Percentiles rank a stretch among this genome's conserved stretches.
phyloP scores from a whole-genome alignment of 2,888 invertebrate genomes.

The Sarcophaga caerulescens region DNA sequence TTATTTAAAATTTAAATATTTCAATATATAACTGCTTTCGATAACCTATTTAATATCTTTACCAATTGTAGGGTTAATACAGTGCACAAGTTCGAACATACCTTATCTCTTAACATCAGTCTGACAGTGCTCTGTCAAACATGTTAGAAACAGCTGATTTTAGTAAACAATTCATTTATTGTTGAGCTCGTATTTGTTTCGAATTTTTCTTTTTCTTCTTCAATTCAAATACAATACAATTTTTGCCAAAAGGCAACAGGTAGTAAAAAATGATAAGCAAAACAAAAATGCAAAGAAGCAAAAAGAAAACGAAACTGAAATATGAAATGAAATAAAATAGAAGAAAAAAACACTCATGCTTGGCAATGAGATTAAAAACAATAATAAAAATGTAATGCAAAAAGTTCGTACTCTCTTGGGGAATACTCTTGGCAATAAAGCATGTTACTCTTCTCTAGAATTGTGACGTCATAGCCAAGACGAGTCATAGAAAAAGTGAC shows the following conservation, averaged over 20 bases:
- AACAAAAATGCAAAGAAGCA: conserved; percentile 47
- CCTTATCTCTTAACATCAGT: not conserved
- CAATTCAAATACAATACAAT: not conserved
- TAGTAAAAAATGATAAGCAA: conserved; percentile 42
- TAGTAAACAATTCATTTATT: not conserved
- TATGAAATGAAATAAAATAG: conserved; percentile 38
- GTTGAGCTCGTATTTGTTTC: not conserved
- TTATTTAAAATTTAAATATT: no score
- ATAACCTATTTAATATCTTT: not conserved
- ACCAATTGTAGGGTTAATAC: conserved; percentile 26
- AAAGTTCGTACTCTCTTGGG: conserved; percentile 6
- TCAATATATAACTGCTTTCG: no score
- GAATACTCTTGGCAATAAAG: conserved; percentile 12
- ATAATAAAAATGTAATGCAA: not conserved
- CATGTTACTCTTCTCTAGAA: not conserved
- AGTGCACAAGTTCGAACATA: conserved; percentile 33
- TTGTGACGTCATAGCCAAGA: conserved; percentile 1
- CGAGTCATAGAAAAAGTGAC: conserved; percentile 15
- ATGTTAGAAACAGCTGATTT: conserved; percentile 48
- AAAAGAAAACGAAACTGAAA: not conserved
- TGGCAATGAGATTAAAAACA: conserved; percentile 13
- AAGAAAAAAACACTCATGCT: conserved; percentile 34
- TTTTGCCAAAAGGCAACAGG: conserved; percentile 39
- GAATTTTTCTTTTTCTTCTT: not conserved
- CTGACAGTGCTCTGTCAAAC: not conserved